Conservation (phyloP, 2,797 vertebrate genomes). For the Clarias pachynema region DNA sequence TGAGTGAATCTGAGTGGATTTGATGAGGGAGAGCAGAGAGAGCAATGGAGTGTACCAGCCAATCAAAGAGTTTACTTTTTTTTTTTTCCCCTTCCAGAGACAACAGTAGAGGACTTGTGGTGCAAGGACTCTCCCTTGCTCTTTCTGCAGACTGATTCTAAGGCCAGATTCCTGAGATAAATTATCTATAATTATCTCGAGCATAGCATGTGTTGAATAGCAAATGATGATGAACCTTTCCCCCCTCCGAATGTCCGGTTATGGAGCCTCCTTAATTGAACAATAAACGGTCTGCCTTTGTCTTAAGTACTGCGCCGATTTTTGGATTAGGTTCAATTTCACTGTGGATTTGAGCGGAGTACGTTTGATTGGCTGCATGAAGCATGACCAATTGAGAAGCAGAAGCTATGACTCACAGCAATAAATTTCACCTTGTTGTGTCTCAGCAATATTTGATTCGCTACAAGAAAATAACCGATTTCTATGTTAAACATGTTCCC, state of each 20-base stretch:
- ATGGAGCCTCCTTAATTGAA: slow-evolving; percentile 35
- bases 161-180: slow-evolving; percentile 23
- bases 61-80: slow-evolving; percentile 52
- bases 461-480: slow-evolving; percentile 31
- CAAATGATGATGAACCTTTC: slow-evolving; percentile 26
- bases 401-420: slow-evolving; percentile 33
- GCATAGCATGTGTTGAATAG: slow-evolving; percentile 33
- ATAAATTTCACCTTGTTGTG: slow-evolving; percentile 36
- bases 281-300: slow-evolving; percentile 31
- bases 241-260: slow-evolving; percentile 3
- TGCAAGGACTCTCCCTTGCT: not conserved
- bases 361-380: slow-evolving; percentile 38
- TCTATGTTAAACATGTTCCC: slow-evolving; percentile 17
- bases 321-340: slow-evolving; percentile 40
- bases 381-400: slow-evolving; percentile 33
- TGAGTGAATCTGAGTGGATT: slow-evolving; percentile 78
- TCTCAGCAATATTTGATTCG: slow-evolving; percentile 27
- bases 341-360: slow-evolving; percentile 36
- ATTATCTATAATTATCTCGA: slow-evolving; percentile 37
- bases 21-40: slow-evolving; percentile 73
- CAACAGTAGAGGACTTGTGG: slow-evolving; percentile 23
- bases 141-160: not conserved
- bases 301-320: slow-evolving; percentile 16
- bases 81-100: not conserved
- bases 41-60: slow-evolving; percentile 70